Base-by-base conservation (phyloP, 2,888 invertebrate species). In the Drosophila helvetica region DNA sequence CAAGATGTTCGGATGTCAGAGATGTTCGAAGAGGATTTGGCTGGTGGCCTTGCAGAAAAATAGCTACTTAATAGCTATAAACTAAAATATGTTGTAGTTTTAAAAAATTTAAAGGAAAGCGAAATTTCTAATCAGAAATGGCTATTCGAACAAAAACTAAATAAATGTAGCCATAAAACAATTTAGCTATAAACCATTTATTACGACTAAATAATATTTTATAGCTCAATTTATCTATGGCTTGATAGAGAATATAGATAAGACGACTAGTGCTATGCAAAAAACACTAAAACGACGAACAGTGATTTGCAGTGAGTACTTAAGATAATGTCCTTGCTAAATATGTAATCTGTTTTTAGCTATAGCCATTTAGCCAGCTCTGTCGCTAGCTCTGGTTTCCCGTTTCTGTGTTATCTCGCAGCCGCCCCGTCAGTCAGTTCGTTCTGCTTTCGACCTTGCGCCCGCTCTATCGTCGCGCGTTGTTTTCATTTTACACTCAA, bases 401-500 rank as follows among this genome's bases (percentile, higher is more conserved):
- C 27, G 47, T 19, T 38, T 22, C 22, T 50, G 25, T 47, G 18
- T 50, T 46, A 30, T 30, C 30, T 15, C 50, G 38, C 50, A 17
- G 48, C 43, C 27, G 27, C 12, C 42, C 22, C 18, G 42, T 22
- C 57, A 17, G 33, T 12, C 30, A 27, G 38, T 33, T 45, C 30
- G 67, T 78, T 81, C 78, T 74, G 72, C 74, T 43, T 80, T 82
- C 83, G 75, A 75, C 79, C 76, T 78, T 78, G 76, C 84, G 80
- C 79, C 81, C 80, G 38, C 38, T 38, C 38, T 38, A 38, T 38
- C n/a, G 38, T 38, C 33, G 1, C 12, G 15, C 33, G 33, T 38
- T 75, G 77, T 77, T 80, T 80, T 75, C 77, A 70, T 80, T 78
- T 81, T 75, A 81, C 84, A 75, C 84, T 84, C 81, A 75, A 77